Conservation (phyloP, 2,888 invertebrate genomes). For the Apamea sordens region DNA sequence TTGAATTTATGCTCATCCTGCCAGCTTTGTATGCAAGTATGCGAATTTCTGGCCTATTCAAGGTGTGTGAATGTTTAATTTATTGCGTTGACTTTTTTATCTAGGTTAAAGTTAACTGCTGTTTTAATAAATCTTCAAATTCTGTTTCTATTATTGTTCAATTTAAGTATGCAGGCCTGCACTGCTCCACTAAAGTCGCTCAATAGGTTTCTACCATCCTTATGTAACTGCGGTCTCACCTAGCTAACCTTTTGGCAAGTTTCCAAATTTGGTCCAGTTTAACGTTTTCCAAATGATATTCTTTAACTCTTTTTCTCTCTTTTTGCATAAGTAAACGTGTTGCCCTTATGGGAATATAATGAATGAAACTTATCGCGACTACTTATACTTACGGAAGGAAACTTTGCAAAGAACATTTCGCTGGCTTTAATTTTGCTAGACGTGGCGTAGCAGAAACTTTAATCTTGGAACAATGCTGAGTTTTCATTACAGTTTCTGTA, state of each 20-base stretch:
- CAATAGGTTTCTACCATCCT: constrained; percentile 27
- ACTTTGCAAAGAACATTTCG: constrained; percentile 36
- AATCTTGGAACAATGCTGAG: constrained; percentile 56
- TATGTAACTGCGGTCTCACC: constrained; percentile 38
- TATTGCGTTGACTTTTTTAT: not conserved
- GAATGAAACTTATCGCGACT: constrained; percentile 35
- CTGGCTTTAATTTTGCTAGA: constrained; percentile 45
- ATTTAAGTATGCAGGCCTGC: constrained; percentile 9
- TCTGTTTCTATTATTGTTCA: not conserved
- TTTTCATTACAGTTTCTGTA: constrained; percentile 54
- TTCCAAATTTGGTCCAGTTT: constrained; percentile 48
- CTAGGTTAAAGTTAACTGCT: not conserved
- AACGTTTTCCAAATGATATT: constrained; percentile 53
- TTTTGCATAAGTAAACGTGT: constrained; percentile 21
- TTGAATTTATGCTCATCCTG: not conserved
- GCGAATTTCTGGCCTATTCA: not conserved
- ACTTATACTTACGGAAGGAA: constrained; percentile 26
- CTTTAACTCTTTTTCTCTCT: constrained; percentile 15
- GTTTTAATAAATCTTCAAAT: not conserved
- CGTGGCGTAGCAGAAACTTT: constrained; percentile 46
- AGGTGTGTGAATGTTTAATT: not conserved
- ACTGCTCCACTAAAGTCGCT: not conserved
- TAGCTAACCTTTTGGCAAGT: constrained; percentile 41
- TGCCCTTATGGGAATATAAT: constrained; percentile 36
- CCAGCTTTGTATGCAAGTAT: not conserved